phyloP scores from a whole-genome alignment of 2,888 invertebrate species.

The Drosophila tanythrix region DNA sequence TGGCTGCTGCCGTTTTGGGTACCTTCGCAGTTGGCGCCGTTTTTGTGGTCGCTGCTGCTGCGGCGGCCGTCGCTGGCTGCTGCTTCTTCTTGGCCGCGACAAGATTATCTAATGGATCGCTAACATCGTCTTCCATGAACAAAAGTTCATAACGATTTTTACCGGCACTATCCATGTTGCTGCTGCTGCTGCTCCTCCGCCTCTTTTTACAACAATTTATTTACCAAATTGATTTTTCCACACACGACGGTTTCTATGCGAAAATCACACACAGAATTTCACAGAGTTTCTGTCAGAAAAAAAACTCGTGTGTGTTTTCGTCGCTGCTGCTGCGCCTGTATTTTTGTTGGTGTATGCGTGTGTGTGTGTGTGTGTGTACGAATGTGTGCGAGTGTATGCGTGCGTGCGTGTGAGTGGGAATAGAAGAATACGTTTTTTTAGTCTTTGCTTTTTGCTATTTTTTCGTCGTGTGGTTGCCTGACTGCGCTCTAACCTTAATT shows the following conservation, averaged over 20 bases:
- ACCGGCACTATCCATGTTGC: conserved; percentile 84
- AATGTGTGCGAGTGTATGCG: conserved; percentile 7
- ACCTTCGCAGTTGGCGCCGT: conserved; percentile 60
- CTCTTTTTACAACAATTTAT: conserved; percentile 42
- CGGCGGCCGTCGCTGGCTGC: conserved; percentile 59
- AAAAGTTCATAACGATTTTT: conserved; percentile 85
- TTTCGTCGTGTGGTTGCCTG: conserved; percentile 61
- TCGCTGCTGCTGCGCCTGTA: conserved; percentile 56
- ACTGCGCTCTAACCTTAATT: conserved; percentile 83
- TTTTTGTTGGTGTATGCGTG: conserved; percentile 29
- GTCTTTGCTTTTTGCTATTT: conserved; percentile 61
- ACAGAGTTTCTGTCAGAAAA: conserved; percentile 54
- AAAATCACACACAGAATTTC: conserved; percentile 53
- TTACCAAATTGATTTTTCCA: conserved; percentile 60
- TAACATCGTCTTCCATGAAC: conserved; percentile 85
- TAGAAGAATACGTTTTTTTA: conserved; percentile 60
- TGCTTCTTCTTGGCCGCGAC: conserved; percentile 83
- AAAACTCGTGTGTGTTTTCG: conserved; percentile 62
- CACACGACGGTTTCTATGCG: conserved; percentile 55
- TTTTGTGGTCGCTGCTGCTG: conserved; percentile 56
- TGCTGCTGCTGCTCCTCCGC: conserved; percentile 41
- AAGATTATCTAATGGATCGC: conserved; percentile 85
- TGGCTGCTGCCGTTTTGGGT: conserved; percentile 54
- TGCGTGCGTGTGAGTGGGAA: conserved; percentile 26
- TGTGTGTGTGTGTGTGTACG: conserved; percentile 6